These are phyloP conservation scores for Phrynocephalus versicolor DNA, from an alignment of 2,113 vertebrate species.

Conservation along the genomic window DNA sequence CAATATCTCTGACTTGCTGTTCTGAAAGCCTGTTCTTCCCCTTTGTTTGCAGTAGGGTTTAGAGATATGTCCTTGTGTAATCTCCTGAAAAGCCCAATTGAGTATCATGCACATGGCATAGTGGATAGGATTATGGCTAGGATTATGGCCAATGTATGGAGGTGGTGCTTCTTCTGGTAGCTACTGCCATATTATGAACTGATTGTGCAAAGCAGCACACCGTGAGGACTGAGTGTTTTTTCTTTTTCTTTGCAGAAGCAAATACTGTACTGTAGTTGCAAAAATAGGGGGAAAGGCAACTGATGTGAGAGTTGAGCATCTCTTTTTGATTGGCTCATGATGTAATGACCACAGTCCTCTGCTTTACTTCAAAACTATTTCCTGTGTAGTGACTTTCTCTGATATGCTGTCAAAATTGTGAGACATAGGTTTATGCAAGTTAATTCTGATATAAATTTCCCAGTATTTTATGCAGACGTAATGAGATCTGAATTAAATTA, in stretches of 20 bases:
- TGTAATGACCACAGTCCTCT: background rate
- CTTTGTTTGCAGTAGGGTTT: too few species aligned
- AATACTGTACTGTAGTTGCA: background rate
- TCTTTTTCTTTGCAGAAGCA: background rate
- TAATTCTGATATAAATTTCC: background rate
- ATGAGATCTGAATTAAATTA: background rate
- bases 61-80: too few species aligned
- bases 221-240: background rate
- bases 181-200: background rate
- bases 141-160: background rate
- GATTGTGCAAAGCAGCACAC: background rate
- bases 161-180: background rate
- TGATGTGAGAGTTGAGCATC: background rate
- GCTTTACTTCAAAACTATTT: background rate
- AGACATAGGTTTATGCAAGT: background rate
- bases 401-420: background rate
- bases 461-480: background rate
- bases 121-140: too few species aligned
- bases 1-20: too few species aligned
- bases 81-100: too few species aligned
- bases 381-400: background rate
- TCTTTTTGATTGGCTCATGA: background rate
- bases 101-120: too few species aligned
- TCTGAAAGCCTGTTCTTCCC: too few species aligned
- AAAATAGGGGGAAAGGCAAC: background rate